A percentile compares a stretch with the other conserved stretches of the same genome.
Evolutionary conservation across 2,113 vertebrate genomes (phyloP).

Genomic region (Alectura lathami): DNA sequence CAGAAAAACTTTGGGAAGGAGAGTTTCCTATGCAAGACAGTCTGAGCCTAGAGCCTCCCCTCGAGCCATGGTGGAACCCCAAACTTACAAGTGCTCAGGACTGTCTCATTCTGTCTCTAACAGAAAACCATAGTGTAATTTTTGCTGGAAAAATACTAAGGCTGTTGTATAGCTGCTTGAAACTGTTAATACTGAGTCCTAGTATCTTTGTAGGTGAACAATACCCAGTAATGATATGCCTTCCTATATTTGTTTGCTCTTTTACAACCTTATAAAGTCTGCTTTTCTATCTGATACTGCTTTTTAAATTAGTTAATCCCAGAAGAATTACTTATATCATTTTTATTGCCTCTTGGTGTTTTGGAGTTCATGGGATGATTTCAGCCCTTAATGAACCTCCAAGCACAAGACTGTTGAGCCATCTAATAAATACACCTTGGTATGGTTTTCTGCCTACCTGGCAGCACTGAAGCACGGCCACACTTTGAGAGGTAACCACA

Average conservation of each 20-base stretch:
- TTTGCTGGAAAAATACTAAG: background rate
- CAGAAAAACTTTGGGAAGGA: background rate
- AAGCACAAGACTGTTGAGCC: conserved; percentile 27
- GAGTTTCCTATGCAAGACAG: background rate
- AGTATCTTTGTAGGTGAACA: background rate
- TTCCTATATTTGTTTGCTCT: conserved; percentile 15
- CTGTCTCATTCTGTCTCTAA: background rate
- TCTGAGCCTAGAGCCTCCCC: background rate
- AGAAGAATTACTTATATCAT: conserved; percentile 44
- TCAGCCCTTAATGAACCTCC: conserved; percentile 53
- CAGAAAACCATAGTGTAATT: background rate
- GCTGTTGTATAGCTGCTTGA: conserved; percentile 12
- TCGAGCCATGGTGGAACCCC: background rate
- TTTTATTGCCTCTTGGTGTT: conserved; percentile 34
- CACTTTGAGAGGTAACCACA: conserved; percentile 3
- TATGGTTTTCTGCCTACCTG: conserved; percentile 1
- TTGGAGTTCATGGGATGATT: conserved; percentile 46
- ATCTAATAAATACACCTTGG: conserved; percentile 25
- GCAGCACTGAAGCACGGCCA: background rate
- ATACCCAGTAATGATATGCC: background rate
- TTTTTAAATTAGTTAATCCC: conserved; percentile 56
- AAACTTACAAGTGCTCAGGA: background rate
- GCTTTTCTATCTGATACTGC: conserved; percentile 8
- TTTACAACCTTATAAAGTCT: conserved; percentile 44
- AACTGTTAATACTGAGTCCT: background rate